Evolutionary conservation across 2,797 vertebrate genomes (phyloP).

Genomic region (Sylvilagus floridanus): DNA sequence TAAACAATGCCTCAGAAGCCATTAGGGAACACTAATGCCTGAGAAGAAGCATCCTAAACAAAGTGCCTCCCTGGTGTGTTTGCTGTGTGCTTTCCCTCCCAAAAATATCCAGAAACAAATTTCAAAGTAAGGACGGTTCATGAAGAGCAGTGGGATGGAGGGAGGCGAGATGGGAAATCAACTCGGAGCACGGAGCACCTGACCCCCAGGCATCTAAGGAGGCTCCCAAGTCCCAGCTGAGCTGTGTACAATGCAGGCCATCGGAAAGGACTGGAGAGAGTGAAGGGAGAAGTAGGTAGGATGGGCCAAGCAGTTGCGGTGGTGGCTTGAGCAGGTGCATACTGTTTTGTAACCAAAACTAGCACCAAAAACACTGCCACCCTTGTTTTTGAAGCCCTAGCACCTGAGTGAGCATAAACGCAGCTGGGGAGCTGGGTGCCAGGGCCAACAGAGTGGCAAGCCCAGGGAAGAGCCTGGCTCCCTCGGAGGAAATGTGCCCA

Average conservation of each 20-base stretch:
- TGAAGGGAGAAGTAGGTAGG: background rate
- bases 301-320: background rate
- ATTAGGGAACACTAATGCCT: background rate
- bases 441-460: background rate
- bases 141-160: background rate
- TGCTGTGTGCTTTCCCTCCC: background rate
- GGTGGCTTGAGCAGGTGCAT: slow-evolving; percentile 58
- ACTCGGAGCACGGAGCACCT: background rate
- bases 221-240: background rate
- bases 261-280: background rate
- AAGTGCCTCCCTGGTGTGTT: too few species aligned
- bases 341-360: slow-evolving; percentile 76
- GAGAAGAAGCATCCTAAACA: background rate
- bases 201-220: background rate
- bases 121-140: background rate
- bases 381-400: slow-evolving; percentile 73
- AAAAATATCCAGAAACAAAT: background rate
- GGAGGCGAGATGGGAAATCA: background rate
- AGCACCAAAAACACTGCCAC: slow-evolving; percentile 42
- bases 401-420: slow-evolving; percentile 69
- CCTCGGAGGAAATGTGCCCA: background rate
- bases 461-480: background rate
- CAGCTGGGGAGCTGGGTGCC: slow-evolving; percentile 69
- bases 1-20: background rate
- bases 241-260: background rate